Evolutionary conservation across 2,888 invertebrate species (phyloP), one percentile per base, ranked within the genome.

Genomic region (Machimus rusticus): DNA sequence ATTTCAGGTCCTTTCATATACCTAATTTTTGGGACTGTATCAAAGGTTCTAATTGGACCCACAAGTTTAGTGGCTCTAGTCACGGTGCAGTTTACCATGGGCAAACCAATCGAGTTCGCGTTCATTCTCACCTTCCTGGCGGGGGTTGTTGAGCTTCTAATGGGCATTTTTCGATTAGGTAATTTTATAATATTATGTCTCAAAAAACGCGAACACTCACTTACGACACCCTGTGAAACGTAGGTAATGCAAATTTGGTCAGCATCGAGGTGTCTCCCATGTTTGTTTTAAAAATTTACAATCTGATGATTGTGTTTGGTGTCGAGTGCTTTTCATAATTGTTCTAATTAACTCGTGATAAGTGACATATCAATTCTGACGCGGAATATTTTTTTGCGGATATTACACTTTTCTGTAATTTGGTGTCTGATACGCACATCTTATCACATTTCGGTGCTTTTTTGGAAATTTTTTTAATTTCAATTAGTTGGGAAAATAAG

Each of bases 41-140:
- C 95, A 92, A 96, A 96, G 93, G 97, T 97, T 23, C 96, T 96
- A 16, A 97, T 97, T 89, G 97, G 99, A 23, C 98, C 99, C 0
- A 98, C 98, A 0, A 98, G 98, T 90, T 94, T 99, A 28, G 92
- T 93, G 90, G 96, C 96, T 19, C 94, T 99, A 86, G 94, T 99
- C 90, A 97, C 97, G 79, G 94, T 96, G 87, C 96, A 96, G 90
- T 95, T 95, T 90, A 96, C 96, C 19, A 94, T 94, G 90, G 95
- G 95, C 16, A 94, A 95, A 90, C 95, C 96, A 8, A 91, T 95
- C 1, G 96, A 97, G 90, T 96, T 95, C 91, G 95, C 96, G 12
- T 94, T 97, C 89, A 93, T 98, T 86, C 94, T 98, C 66, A 95
- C 96, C 55, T 96, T 98, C 91, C 93, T 97, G 28, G 94, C 96